Base-by-base conservation (phyloP, 2,113 vertebrate genomes). In the Oceanodroma tethys region DNA sequence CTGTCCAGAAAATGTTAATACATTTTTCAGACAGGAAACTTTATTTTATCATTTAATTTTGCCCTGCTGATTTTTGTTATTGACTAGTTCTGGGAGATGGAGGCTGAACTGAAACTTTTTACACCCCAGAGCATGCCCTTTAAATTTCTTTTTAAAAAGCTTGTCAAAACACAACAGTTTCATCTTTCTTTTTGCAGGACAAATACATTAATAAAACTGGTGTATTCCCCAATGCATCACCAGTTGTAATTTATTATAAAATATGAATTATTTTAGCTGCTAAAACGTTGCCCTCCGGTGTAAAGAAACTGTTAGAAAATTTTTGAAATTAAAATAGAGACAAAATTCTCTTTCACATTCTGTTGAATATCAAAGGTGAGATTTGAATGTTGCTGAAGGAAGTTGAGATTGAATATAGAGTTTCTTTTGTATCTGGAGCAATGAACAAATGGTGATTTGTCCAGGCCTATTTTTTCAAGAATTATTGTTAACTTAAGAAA, bases 11-110 rank as follows among this genome's bases (percentile, higher is more conserved):
- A 97, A 98, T 93, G 63, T 96, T 88, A 96, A 96, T 98, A 92
- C 81, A 52, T 96, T 96, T 93, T 96, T 93, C 68, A 94, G 91
- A 86, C 93, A 83, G 50, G 47, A 73, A 82, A 88, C 76, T 84
- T 96, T 96, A 94, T 97, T 96, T 97, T 79, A 53, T 86, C 50
- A 59, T 95, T 97, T 97, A 97, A 98, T 98, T 97, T 98, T 96
- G 58, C 92, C 91, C 66, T 88, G 40, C 40, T 96, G 93, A 95
- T 95, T 97, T 97, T 95, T 97, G 83, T 98, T 96, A 97, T 91
- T 97, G 93, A 87, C 84, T 97, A 85, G 79, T 94, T 94, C 88
- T 96, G 86, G 95, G 94, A 95, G 56, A 85, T 66, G 56, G 81
- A 73, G 58, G 52, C 90, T 94, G 53, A 95, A 83, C 75, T 95